These are phyloP conservation scores for Myiozetetes cayanensis DNA, from an alignment of 2,113 vertebrate genomes.

Conservation along the genomic window DNA sequence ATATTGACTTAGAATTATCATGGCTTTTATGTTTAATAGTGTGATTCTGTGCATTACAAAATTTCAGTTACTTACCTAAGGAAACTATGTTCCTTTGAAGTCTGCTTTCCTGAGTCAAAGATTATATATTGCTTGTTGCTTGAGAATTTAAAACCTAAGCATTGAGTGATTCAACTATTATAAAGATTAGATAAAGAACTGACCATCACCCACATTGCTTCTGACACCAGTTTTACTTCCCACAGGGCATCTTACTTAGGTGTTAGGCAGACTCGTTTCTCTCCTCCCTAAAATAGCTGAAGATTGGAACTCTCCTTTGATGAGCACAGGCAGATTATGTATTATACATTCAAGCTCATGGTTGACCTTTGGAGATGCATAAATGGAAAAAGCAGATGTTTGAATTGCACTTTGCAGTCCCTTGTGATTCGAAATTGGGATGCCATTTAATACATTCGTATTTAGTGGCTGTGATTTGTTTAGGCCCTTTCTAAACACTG, in stretches of 20 bases:
- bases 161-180: background rate
- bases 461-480: conserved; percentile 21
- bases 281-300: conserved; percentile 7
- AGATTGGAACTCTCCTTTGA: conserved; percentile 11
- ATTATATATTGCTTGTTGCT: background rate
- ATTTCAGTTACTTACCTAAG: conserved; percentile 28
- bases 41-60: background rate
- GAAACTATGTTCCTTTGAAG: conserved; percentile 3
- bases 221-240: background rate
- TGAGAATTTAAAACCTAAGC: background rate
- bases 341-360: conserved; percentile 56
- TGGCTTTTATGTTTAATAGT: conserved; percentile 8
- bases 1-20: background rate
- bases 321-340: conserved; percentile 24
- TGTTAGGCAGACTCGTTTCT: background rate
- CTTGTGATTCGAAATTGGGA: background rate
- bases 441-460: conserved; percentile 39
- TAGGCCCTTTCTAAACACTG: conserved; percentile 13
- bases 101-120: conserved; percentile 27
- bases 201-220: background rate
- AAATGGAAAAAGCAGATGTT: conserved; percentile 53
- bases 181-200: background rate
- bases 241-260: background rate
- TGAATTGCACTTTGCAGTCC: conserved; percentile 33
- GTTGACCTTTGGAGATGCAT: conserved; percentile 46